These are phyloP conservation scores for Orycteropus afer DNA, from an alignment of 2,113 vertebrate genomes.

Conservation along the genomic window DNA sequence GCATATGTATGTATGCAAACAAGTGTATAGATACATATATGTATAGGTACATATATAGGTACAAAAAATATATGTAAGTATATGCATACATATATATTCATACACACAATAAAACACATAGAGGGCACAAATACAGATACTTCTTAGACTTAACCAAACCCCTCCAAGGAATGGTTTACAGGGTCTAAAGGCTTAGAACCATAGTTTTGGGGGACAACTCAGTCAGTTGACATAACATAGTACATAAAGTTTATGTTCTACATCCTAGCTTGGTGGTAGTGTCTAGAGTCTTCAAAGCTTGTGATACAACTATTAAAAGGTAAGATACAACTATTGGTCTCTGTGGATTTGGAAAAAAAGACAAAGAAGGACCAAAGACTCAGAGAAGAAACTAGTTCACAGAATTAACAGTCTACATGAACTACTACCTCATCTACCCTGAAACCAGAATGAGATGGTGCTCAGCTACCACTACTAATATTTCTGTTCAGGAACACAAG, in stretches of 20 bases:
- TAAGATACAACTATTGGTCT: not conserved
- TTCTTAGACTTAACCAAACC: not conserved
- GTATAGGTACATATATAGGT: not conserved
- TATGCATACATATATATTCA: too few species aligned
- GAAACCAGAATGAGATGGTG: not conserved
- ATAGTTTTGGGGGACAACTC: not conserved
- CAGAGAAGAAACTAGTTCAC: not conserved
- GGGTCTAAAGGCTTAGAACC: not conserved
- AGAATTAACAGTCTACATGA: not conserved
- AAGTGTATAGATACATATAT: not conserved
- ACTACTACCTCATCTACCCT: not conserved
- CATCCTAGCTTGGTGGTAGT: not conserved
- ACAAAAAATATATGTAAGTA: not conserved
- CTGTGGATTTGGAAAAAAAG: not conserved
- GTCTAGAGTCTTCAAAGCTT: not conserved
- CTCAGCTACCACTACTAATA: not conserved
- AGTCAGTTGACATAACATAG: not conserved
- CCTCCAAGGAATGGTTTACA: not conserved
- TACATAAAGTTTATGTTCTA: not conserved
- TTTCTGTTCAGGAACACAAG: not conserved
- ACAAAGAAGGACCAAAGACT: not conserved
- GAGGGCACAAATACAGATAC: not conserved
- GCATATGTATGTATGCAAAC: not conserved
- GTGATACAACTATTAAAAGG: not conserved
- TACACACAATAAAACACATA: not conserved